Evolutionary conservation across 2,888 invertebrate genomes (phyloP).

Genomic region (Liopterus haemorrhoidalis): DNA sequence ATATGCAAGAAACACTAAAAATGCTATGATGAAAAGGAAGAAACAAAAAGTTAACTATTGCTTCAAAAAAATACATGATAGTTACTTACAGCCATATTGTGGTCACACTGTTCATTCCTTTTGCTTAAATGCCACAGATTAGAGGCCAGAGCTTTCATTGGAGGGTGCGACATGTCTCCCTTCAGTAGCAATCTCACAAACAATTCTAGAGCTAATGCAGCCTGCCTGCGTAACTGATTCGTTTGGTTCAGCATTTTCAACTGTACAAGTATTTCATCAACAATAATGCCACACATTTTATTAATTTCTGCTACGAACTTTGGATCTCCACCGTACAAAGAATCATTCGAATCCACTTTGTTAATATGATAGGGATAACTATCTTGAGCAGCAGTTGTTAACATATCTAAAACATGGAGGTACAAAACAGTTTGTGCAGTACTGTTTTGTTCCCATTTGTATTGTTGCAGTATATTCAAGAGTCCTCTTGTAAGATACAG

Average conservation of each 20-base stretch:
- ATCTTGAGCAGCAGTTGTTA: conserved; percentile 75
- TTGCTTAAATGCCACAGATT: conserved; percentile 79
- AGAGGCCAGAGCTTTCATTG: conserved; percentile 61
- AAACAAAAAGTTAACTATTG: too few relatives aligned
- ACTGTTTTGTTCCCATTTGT: conserved; percentile 63
- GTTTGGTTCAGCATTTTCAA: conserved; percentile 59
- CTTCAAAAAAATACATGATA: too few relatives aligned
- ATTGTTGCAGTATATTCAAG: conserved; percentile 71
- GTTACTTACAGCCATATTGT: conserved; percentile 40
- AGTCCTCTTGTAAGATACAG: conserved; percentile 74
- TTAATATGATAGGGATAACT: conserved; percentile 80
- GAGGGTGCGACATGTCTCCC: conserved; percentile 56
- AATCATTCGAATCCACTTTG: conserved; percentile 88
- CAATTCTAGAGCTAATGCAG: conserved; percentile 66
- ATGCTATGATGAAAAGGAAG: too few relatives aligned
- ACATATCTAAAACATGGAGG: conserved; percentile 68
- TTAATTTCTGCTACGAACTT: conserved; percentile 79
- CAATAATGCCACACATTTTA: conserved; percentile 66
- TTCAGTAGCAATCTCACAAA: conserved; percentile 62
- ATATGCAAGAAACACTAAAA: too few relatives aligned
- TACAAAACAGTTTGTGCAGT: conserved; percentile 64
- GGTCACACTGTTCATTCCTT: conserved; percentile 50
- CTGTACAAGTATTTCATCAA: conserved; percentile 66
- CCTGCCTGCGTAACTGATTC: conserved; percentile 62
- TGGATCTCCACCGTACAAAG: conserved; percentile 81